Percentiles rank a stretch among this genome's conserved stretches.
Evolutionary conservation across 1,140 invertebrate species (phyloP).

Genomic region (Olivierus martensii): DNA sequence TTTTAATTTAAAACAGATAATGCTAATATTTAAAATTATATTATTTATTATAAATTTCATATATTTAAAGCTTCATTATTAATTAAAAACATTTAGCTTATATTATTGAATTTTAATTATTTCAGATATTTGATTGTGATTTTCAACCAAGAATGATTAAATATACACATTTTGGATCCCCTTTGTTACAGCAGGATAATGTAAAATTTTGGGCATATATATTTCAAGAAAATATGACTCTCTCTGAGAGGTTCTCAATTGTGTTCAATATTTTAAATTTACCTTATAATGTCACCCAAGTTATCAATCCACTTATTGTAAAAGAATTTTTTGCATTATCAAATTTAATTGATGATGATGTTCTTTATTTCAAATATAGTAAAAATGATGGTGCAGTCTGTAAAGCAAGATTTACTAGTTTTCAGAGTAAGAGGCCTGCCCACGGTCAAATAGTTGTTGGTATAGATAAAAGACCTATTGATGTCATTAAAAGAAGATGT

Average conservation of each 20-base stretch:
- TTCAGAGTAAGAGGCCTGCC: slow-evolving; percentile 6
- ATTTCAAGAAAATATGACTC: slow-evolving; percentile 5
- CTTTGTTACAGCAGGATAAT: slow-evolving; percentile 8
- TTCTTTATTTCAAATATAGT: slow-evolving; percentile 11
- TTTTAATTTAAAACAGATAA: too few relatives aligned
- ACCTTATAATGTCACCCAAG: slow-evolving; percentile 7
- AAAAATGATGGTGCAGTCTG: slow-evolving; percentile 10
- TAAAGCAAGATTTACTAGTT: slow-evolving; percentile 9
- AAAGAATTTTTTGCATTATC: slow-evolving; percentile 12
- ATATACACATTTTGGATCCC: slow-evolving; percentile 13
- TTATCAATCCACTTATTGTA: slow-evolving; percentile 2
- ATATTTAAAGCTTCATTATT: too few relatives aligned
- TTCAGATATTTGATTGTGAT: slow-evolving; percentile 14
- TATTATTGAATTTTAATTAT: too few relatives aligned
- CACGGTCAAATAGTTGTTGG: slow-evolving; percentile 13
- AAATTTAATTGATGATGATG: slow-evolving; percentile 4
- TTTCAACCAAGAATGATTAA: slow-evolving; percentile 6
- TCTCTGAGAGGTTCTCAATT: slow-evolving; percentile 12
- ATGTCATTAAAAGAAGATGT: slow-evolving; percentile 14
- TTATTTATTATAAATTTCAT: too few relatives aligned
- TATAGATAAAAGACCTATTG: slow-evolving; percentile 4
- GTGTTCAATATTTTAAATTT: slow-evolving; percentile 3
- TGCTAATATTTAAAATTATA: too few relatives aligned
- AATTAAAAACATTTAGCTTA: too few relatives aligned
- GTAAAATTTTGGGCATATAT: slow-evolving; percentile 11